These are phyloP conservation scores for Neodiprion lecontei DNA, from an alignment of 1,140 invertebrate genomes.

Conservation along the genomic window DNA sequence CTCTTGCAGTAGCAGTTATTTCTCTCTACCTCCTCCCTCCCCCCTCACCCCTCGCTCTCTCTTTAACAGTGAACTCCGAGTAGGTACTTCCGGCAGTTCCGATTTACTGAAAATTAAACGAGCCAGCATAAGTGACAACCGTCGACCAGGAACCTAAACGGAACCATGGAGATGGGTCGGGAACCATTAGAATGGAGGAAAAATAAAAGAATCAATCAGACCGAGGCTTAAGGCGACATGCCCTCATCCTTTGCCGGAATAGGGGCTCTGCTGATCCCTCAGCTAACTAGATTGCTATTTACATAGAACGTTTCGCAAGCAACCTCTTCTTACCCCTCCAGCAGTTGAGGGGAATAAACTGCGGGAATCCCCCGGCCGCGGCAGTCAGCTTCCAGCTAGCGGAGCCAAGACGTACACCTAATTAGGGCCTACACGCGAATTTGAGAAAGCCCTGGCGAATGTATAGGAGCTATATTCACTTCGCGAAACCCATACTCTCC, in stretches of 20 bases:
- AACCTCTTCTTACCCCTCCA: background rate
- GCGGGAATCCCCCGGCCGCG: constrained; percentile 1
- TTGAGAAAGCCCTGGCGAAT: constrained; percentile 23
- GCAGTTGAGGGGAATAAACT: background rate
- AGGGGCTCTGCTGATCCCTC: constrained; percentile 35
- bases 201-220: background rate
- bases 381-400: background rate
- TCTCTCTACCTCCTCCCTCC: too few relatives aligned
- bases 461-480: constrained; percentile 26
- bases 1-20: too few relatives aligned
- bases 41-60: too few relatives aligned
- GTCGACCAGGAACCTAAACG: background rate
- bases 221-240: background rate
- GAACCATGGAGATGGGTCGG: background rate
- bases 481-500: background rate
- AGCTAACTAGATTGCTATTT: constrained; percentile 45
- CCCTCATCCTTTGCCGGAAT: constrained; percentile 19
- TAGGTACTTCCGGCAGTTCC: too few relatives aligned
- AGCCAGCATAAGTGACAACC: background rate
- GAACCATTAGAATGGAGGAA: background rate
- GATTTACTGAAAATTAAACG: too few relatives aligned
- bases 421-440: constrained; percentile 33
- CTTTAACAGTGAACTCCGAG: too few relatives aligned
- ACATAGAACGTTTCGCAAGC: constrained; percentile 35
- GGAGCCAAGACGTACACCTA: constrained; percentile 31